Base-by-base conservation (phyloP, 2,113 vertebrate genomes). In the Pandion haliaetus region DNA sequence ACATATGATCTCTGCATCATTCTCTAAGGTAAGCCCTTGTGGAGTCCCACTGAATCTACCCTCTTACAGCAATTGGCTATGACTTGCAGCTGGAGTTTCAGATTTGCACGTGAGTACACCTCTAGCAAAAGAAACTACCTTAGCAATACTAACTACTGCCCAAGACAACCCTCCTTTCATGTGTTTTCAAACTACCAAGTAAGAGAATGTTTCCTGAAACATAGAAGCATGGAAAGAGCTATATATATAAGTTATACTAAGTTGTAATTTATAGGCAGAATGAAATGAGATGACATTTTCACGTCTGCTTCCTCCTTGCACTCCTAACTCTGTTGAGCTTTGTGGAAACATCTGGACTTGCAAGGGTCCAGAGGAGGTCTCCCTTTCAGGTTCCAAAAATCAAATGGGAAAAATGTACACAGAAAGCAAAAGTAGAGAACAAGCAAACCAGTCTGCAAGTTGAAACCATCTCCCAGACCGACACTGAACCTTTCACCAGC, bases 401-500 rank as follows among this genome's bases (percentile, higher is more conserved):
- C 49, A 52, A 58, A 12, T 4, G 6, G 21, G 14, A 24, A 57
- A 88, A 52, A 70, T 19, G 29, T 14, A 59, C 31, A 70, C 4
- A 49, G 73, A 88, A 80, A 57, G 4, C 8, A 66, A 66, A 84
- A 86, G 6, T n/a, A n/a, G n/a, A n/a, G n/a, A 77, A 63, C 9
- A 86, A 82, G 18, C 3, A 92, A 86, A 66, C 5, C 4, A 3
- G 14, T 29, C 34, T 63, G 7, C 10, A 81, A 55, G 20, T 20
- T 34, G 17, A 87, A 90, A 79, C 23, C 1, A 23, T 34, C 9
- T 78, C n/a, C 32, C 8, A 62, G 14, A 14, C 12, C 26, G 4
- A 57, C 13, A 45, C 0, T 7, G 14, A 74, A 34, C 12, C 5
- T 2, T 44, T 61, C 32, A 55, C 9, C 28, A 25, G 55, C 6